phyloP scores from a whole-genome alignment of 2,888 invertebrate species.

The Monochamus alternatus region DNA sequence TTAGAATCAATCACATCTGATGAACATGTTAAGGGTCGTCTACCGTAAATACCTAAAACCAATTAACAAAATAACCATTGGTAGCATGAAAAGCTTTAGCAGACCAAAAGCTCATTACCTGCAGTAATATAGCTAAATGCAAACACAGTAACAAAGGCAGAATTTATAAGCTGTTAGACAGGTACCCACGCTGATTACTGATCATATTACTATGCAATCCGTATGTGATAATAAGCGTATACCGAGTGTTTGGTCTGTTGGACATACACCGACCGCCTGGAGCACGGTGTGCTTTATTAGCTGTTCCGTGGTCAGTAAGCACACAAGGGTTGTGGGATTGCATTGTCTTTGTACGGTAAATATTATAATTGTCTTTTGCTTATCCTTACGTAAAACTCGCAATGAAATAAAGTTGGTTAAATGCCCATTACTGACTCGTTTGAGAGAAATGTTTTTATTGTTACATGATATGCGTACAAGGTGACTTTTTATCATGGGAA shows the following conservation, averaged over 20 bases:
- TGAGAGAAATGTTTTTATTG: too few species aligned
- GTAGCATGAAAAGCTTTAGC: conserved; percentile 61
- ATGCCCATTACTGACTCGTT: too few species aligned
- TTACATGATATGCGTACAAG: too few species aligned
- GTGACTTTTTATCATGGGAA: too few species aligned
- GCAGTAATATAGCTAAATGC: conserved; percentile 54
- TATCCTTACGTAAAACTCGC: conserved; percentile 24
- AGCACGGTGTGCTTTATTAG: conserved; percentile 44
- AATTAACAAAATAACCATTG: conserved; percentile 56
- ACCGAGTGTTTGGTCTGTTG: conserved; percentile 57
- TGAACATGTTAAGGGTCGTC: conserved; percentile 36
- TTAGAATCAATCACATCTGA: conserved; percentile 28
- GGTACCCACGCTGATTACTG: conserved; percentile 63
- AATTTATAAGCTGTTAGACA: conserved; percentile 60
- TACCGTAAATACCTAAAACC: conserved; percentile 45
- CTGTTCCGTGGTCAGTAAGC: conserved; percentile 46
- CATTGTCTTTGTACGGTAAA: conserved; percentile 43
- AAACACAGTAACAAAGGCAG: conserved; percentile 62
- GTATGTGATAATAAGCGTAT: conserved; percentile 62
- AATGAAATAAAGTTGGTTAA: background rate
- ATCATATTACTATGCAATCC: conserved; percentile 54
- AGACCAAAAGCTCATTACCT: conserved; percentile 61
- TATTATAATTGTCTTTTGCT: conserved; percentile 43
- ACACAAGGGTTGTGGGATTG: conserved; percentile 34
- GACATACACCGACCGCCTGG: conserved; percentile 48